Evolutionary conservation across 2,113 vertebrate genomes (phyloP).

Genomic region (Hypomesus transpacificus): DNA sequence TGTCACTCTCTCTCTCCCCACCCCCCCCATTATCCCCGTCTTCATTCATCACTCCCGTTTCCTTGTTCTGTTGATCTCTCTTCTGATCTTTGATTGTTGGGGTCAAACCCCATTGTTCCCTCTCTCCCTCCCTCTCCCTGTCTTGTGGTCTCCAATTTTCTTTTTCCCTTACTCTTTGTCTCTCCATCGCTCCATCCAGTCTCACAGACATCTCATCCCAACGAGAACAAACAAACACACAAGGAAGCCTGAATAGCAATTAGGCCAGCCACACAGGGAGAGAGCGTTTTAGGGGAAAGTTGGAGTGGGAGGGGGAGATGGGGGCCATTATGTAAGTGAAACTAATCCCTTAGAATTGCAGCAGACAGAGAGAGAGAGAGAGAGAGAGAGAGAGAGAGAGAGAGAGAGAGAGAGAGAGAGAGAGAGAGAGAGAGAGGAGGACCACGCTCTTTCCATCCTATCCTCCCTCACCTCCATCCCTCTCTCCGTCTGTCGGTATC

Average conservation of each 20-base stretch:
- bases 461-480: neutral
- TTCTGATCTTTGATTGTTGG: too few species aligned
- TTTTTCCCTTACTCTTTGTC: neutral
- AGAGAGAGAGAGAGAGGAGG: conserved; percentile 40
- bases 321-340: conserved; percentile 61
- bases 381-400: conserved; percentile 38
- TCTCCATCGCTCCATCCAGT: conserved; percentile 1
- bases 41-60: too few species aligned
- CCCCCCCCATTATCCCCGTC: neutral
- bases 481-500: neutral
- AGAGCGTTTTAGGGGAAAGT: neutral
- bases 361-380: conserved; percentile 37
- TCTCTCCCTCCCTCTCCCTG: neutral
- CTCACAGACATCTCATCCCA: conserved; percentile 1
- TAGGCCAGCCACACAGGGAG: conserved; percentile 13
- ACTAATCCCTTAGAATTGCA: conserved; percentile 61
- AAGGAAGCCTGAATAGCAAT: conserved; percentile 35
- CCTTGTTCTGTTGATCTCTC: too few species aligned
- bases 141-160: neutral
- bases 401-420: conserved; percentile 50
- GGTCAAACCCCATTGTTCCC: neutral
- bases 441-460: conserved; percentile 38
- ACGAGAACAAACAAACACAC: conserved; percentile 9
- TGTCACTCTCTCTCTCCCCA: too few species aligned
- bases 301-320: conserved; percentile 19